A percentile compares a stretch with the other conserved stretches of the same genome.
Conservation (phyloP, 2,888 invertebrate species). For the Dicyrtomina minuta region DNA sequence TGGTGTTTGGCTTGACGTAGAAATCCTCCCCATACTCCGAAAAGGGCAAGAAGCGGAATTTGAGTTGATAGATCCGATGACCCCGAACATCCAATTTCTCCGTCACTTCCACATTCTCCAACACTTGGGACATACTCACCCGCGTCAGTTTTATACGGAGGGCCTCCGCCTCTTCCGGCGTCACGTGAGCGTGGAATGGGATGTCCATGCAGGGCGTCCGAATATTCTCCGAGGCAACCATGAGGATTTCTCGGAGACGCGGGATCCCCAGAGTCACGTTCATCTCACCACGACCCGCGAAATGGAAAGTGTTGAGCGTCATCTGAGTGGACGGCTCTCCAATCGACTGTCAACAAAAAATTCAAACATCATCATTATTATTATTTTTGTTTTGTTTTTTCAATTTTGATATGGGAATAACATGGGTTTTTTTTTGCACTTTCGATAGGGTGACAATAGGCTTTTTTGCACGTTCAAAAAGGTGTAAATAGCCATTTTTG, state of each 20-base stretch:
- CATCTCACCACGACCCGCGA: conserved; percentile 99
- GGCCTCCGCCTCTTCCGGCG: conserved; percentile 65
- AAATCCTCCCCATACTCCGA: conserved; percentile 73
- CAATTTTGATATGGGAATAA: no score
- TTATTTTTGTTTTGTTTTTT: no score
- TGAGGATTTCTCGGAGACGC: conserved; percentile 90
- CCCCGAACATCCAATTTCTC: conserved; percentile 61
- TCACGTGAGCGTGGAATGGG: conserved; percentile 67
- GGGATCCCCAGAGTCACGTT: conserved; percentile 99
- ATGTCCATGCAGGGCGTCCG: conserved; percentile 97
- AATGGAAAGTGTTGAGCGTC: conserved; percentile 99
- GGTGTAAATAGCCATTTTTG: no score
- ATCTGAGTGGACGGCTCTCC: conserved; percentile 99
- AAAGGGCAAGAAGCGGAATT: conserved; percentile 72
- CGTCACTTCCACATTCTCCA: conserved; percentile 69
- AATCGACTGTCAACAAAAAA: conserved; percentile 66
- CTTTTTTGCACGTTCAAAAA: no score
- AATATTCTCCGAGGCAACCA: conserved; percentile 90
- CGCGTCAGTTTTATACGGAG: conserved; percentile 72
- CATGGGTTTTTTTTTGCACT: no score
- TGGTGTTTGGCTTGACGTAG: conserved; percentile 67
- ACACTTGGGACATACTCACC: conserved; percentile 75
- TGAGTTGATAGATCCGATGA: conserved; percentile 66
- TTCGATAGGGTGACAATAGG: no score
- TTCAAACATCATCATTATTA: background rate